These are phyloP conservation scores for Lepas anatifera DNA, from an alignment of 2,888 invertebrate genomes.

Conservation along the genomic window DNA sequence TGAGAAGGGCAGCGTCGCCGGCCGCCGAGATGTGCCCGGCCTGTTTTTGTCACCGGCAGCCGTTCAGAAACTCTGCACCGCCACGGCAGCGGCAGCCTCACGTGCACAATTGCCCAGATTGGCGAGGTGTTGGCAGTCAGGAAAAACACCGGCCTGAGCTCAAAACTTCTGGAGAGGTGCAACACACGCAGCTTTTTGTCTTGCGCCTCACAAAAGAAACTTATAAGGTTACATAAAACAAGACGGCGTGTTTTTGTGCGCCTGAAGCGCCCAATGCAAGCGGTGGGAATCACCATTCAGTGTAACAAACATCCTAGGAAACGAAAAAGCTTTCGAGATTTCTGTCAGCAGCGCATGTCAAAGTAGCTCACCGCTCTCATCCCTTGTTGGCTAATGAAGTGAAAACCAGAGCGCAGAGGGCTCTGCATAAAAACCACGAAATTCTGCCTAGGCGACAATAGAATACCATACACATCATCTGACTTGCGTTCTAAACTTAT, in stretches of 20 bases:
- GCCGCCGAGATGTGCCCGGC: no score
- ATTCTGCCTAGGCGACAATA: background rate
- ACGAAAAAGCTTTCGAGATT: background rate
- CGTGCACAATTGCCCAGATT: background rate
- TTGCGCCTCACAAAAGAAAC: background rate
- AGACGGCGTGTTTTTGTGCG: background rate
- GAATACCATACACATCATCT: background rate
- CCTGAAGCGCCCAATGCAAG: background rate
- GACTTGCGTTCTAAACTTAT: background rate
- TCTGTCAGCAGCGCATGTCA: background rate
- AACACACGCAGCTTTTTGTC: background rate
- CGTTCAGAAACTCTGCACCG: no score
- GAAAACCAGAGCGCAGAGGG: background rate
- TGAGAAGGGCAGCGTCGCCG: background rate
- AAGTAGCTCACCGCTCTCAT: background rate
- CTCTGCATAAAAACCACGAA: background rate
- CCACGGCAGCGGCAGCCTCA: background rate
- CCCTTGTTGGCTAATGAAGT: background rate
- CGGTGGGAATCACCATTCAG: background rate
- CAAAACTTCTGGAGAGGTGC: background rate
- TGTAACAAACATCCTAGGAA: no score
- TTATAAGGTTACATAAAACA: constrained; percentile 3
- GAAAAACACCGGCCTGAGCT: background rate
- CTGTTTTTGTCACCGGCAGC: no score
- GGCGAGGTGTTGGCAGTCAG: background rate